Conservation (phyloP, 2,797 vertebrate species). For the Clarias pachynema region DNA sequence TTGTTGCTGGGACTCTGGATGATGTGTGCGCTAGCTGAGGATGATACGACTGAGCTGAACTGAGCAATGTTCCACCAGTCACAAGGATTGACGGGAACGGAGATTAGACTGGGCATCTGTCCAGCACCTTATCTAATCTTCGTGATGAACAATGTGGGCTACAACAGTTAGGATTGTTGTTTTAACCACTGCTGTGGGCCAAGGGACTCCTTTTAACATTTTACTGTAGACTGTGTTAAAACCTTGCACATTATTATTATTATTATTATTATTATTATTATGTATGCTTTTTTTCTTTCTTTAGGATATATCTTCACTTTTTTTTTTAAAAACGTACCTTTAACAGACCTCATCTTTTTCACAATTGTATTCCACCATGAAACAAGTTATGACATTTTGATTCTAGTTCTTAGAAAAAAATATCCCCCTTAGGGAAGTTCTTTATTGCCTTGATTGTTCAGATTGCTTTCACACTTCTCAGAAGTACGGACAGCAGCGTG, state of each 20-base stretch:
- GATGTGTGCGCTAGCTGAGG: neutral
- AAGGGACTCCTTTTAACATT: neutral
- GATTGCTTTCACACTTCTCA: neutral
- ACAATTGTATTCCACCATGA: neutral
- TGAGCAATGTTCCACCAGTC: constrained; percentile 4
- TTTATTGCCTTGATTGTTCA: constrained; percentile 4
- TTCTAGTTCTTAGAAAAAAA: neutral
- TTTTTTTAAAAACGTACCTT: too few relatives aligned
- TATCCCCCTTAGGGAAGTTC: neutral
- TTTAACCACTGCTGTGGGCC: neutral
- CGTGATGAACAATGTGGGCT: constrained; percentile 10
- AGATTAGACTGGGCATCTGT: constrained; percentile 30
- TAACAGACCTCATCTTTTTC: neutral
- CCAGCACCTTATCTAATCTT: constrained; percentile 18
- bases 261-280: neutral
- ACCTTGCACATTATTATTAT: neutral
- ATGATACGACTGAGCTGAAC: neutral
- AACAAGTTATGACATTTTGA: neutral
- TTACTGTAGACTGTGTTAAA: too few relatives aligned
- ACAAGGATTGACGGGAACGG: constrained; percentile 9
- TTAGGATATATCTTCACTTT: neutral
- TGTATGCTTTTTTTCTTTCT: neutral
- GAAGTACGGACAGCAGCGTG: neutral
- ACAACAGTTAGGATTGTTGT: constrained; percentile 1
- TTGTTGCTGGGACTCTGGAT: neutral